These are phyloP conservation scores for Passer montanus DNA, from an alignment of 2,113 vertebrate species.

Conservation along the genomic window DNA sequence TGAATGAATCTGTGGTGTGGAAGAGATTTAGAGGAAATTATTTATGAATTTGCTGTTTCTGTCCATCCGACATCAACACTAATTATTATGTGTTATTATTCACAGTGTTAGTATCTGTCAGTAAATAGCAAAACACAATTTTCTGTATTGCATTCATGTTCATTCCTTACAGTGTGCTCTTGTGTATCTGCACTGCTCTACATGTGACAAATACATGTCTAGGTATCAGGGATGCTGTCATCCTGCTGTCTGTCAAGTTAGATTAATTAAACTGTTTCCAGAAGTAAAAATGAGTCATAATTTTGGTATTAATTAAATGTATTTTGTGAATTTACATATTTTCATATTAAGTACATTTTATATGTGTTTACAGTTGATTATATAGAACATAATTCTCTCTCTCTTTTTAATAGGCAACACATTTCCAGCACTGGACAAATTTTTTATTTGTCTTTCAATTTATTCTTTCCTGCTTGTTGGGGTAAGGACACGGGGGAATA, in stretches of 20 bases:
- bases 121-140: background rate
- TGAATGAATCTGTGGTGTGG: background rate
- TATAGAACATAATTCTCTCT: background rate
- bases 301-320: background rate
- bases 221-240: background rate
- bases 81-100: background rate
- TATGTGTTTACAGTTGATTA: background rate
- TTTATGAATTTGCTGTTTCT: background rate
- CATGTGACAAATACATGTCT: background rate
- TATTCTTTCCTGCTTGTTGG: slow-evolving; percentile 89
- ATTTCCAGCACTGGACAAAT: slow-evolving; percentile 84
- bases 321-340: background rate
- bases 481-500: slow-evolving; percentile 76
- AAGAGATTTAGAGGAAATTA: background rate
- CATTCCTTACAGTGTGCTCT: background rate
- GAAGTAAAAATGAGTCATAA: background rate
- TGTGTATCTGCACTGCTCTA: background rate
- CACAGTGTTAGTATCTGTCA: background rate
- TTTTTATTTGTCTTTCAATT: slow-evolving; percentile 83
- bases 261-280: background rate
- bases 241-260: background rate
- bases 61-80: background rate
- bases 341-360: background rate
- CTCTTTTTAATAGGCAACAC: slow-evolving; percentile 75
- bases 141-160: background rate